A percentile compares a stretch with the other conserved stretches of the same genome.
Evolutionary conservation across 2,797 vertebrate genomes (phyloP).

Genomic region (Rhabdomys pumilio): DNA sequence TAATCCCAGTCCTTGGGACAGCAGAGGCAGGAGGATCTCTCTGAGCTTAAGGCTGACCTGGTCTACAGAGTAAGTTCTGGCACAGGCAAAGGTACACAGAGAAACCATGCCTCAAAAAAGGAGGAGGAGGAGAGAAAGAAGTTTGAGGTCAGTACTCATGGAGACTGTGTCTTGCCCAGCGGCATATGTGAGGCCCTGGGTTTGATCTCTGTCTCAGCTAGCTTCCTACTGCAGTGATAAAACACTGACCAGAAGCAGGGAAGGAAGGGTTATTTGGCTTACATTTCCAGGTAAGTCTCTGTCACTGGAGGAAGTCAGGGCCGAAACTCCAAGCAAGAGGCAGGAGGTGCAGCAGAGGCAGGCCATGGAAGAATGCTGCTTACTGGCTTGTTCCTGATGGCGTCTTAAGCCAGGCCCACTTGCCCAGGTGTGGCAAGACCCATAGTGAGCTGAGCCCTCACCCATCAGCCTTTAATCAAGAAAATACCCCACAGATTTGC

Average conservation of each 20-base stretch:
- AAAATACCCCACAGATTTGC: not conserved
- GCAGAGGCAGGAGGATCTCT: too few relatives aligned
- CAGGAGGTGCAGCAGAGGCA: not conserved
- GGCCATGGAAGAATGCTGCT: not conserved
- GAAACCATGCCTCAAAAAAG: too few relatives aligned
- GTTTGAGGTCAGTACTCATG: too few relatives aligned
- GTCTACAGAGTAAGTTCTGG: too few relatives aligned
- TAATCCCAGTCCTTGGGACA: too few relatives aligned
- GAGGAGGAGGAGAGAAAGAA: too few relatives aligned
- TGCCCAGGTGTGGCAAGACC: not conserved
- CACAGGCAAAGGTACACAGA: too few relatives aligned
- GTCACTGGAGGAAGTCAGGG: not conserved
- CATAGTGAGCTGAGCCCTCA: not conserved
- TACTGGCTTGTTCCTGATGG: not conserved
- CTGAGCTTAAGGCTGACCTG: too few relatives aligned
- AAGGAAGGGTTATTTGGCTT: not conserved
- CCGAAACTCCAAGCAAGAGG: not conserved
- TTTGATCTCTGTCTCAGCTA: not conserved
- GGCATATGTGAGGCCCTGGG: not conserved
- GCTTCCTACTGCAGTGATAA: not conserved
- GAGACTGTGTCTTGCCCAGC: not conserved
- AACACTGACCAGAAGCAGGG: not conserved
- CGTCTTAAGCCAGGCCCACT: not conserved
- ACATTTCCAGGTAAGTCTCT: not conserved
- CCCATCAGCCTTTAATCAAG: not conserved